phyloP scores from a whole-genome alignment of 1,140 invertebrate species.

The Papilio xuthus region DNA sequence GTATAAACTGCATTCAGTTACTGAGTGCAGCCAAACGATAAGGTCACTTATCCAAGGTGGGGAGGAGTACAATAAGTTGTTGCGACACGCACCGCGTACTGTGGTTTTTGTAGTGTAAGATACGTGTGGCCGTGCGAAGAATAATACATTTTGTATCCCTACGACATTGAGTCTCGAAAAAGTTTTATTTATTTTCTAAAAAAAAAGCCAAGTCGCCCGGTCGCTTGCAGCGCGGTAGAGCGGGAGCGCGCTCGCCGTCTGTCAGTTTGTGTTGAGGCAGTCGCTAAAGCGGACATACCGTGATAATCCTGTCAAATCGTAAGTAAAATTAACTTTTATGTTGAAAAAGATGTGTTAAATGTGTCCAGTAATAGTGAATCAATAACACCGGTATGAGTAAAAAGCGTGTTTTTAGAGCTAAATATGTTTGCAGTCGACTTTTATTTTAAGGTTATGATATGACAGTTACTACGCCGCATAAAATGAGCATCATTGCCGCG shows the following conservation, averaged over 20 bases:
- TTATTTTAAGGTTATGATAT: slow-evolving; percentile 66
- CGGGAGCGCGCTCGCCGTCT: slow-evolving; percentile 38
- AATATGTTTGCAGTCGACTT: slow-evolving; percentile 31
- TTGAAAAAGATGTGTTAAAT: slow-evolving; percentile 56
- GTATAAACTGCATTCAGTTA: slow-evolving; percentile 61
- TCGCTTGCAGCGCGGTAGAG: slow-evolving; percentile 60
- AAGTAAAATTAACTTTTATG: slow-evolving; percentile 53
- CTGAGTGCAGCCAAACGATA: slow-evolving; percentile 74
- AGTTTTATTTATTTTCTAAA: slow-evolving; percentile 52
- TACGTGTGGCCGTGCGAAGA: slow-evolving; percentile 39
- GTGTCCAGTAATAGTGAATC: slow-evolving; percentile 36
- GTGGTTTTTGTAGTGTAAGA: slow-evolving; percentile 39
- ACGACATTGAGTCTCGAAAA: slow-evolving; percentile 51
- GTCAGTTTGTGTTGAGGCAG: slow-evolving; percentile 65
- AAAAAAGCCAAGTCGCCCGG: slow-evolving; percentile 51
- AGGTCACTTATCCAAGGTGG: slow-evolving; percentile 71
- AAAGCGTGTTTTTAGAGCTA: slow-evolving; percentile 40
- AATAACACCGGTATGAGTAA: slow-evolving; percentile 41
- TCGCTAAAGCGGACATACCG: slow-evolving; percentile 57
- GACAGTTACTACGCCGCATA: slow-evolving; percentile 74
- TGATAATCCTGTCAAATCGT: slow-evolving; percentile 55
- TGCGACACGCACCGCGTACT: slow-evolving; percentile 56
- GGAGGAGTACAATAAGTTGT: slow-evolving; percentile 56
- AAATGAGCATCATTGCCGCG: slow-evolving; percentile 60
- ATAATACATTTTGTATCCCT: slow-evolving; percentile 46